phyloP scores from a whole-genome alignment of 2,888 invertebrate species.

The Eristalis arbustorum region DNA sequence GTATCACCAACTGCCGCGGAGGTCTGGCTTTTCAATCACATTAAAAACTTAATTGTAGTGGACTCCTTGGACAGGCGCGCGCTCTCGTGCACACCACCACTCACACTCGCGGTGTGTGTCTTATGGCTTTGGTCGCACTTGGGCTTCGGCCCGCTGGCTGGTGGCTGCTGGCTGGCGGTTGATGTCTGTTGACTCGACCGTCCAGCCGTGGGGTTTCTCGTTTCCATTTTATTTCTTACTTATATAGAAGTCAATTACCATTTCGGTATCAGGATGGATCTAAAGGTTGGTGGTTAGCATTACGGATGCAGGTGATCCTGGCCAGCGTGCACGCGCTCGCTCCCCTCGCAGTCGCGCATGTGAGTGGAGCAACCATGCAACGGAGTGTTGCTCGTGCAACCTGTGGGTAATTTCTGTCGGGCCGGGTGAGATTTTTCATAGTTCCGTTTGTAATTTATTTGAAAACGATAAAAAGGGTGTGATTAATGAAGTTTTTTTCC shows the following conservation, averaged over 20 bases:
- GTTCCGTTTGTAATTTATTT: slow-evolving; percentile 70
- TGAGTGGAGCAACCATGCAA: neutral
- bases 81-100: slow-evolving; percentile 6
- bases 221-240: slow-evolving; percentile 68
- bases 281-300: slow-evolving; percentile 70
- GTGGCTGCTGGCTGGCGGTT: no score
- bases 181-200: neutral
- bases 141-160: neutral
- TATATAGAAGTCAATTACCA: slow-evolving; percentile 71
- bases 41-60: slow-evolving; percentile 70
- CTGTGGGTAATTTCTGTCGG: slow-evolving; percentile 56
- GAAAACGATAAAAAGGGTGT: slow-evolving; percentile 69
- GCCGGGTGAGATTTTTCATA: slow-evolving; percentile 57
- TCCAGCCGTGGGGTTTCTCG: slow-evolving; percentile 44
- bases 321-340: slow-evolving; percentile 26
- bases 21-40: slow-evolving; percentile 71
- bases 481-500: slow-evolving; percentile 66
- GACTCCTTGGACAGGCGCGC: slow-evolving; percentile 45
- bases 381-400: slow-evolving; percentile 8
- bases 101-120: slow-evolving; percentile 41
- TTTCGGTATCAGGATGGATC: slow-evolving; percentile 68
- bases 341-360: neutral
- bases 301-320: slow-evolving; percentile 70
- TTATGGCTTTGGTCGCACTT: slow-evolving; percentile 58
- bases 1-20: slow-evolving; percentile 71